Base-by-base conservation (phyloP, 2,797 vertebrate genomes). In the Microctenopoma steveboyesi region DNA sequence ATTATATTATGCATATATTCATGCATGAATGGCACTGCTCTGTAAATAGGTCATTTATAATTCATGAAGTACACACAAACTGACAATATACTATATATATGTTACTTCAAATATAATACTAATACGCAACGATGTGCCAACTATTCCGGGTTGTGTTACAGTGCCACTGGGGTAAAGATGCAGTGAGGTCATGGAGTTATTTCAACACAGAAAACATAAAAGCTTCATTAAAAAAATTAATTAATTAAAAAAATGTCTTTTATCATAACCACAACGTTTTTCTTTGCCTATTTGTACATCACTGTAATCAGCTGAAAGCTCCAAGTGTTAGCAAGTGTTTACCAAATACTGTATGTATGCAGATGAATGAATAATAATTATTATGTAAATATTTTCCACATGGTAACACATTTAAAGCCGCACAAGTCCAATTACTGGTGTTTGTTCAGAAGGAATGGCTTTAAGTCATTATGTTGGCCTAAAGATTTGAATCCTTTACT, bases 331-430 rank as follows among this genome's bases (percentile, higher is more conserved):
- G 39, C 40, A 76, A 85, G 76, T 86, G 78, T 86, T 86, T 80
- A 79, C 70, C 54, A 78, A 82, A 79, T 65, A 83, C 62, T 12
- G 30, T 28, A 43, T 62, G 64, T 64, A 13, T 64, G 74, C 71
- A 22, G 14, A 56, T 15, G 13, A 65, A 78, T 74, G 63, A 79
- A 84, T 74, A 63, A 68, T 75, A 79, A 83, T 78, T 40, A 46
- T 46, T 54, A 69, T 49, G 78, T 77, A 84, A 86, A 87, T 84
- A 81, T 88, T 87, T 83, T 56, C 72, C 61, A 54, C 70, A 67
- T 46, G 59, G 64, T 83, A 76, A 74, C 79, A 74, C 75, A 79
- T 83, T 67, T 68, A 61, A 77, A 72, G 53, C 55, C 30, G 37
- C 57, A 52, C 7, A 16, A 12, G 57, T 72, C 49, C 63, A 61